Evolutionary conservation across 2,113 vertebrate genomes (phyloP), one percentile per base, ranked within the genome.

Genomic region (Microtus montanus): DNA sequence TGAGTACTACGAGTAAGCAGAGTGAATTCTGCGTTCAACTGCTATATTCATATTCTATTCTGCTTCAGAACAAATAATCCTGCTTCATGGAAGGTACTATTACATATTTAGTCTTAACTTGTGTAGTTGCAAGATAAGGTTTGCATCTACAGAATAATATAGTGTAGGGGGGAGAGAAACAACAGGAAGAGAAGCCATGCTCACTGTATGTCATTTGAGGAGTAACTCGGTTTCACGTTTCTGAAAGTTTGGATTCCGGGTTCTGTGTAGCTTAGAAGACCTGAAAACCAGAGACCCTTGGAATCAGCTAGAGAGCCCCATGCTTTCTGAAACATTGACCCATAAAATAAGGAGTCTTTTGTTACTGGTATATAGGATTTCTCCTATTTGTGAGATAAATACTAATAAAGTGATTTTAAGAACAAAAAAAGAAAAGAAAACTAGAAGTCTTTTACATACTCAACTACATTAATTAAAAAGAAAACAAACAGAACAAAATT

Each of bases 341-440:
- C 80, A 5, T 91, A 95, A 97, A 54, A 82, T 87, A 89, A 71
- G 38, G 26, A 71, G 49, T 89, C 83, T 95, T 92, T 35, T 77
- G 22, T 95, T 87, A 88, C 0, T 77, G 20, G 14, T 68, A 96
- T 71, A 88, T 54, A 96, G 71, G 41, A 64, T 91, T 94, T 85
- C 82, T 41, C n/a, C 44, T 90, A 49, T 85, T 88, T 94, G 85
- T 96, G 87, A 96, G 58, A 90, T 91, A 80, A 24, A 63, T 95
- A 28, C 79, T 92, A 97, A 95, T 96, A 97, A 96, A 96, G 63
- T 91, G n/a, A 75, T 97, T 54, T 80, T 30, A 94, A 92, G 82
- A 92, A 64, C 41, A 12, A 12, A 49, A 49, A 49, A 10, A 47
- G 9, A 12, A 49, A 49, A 49, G 49, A 49, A 12, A 49, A 49